Percentiles rank a stretch among this genome's conserved stretches.
phyloP scores from a whole-genome alignment of 1,140 invertebrate genomes.

The Formica exsecta region DNA sequence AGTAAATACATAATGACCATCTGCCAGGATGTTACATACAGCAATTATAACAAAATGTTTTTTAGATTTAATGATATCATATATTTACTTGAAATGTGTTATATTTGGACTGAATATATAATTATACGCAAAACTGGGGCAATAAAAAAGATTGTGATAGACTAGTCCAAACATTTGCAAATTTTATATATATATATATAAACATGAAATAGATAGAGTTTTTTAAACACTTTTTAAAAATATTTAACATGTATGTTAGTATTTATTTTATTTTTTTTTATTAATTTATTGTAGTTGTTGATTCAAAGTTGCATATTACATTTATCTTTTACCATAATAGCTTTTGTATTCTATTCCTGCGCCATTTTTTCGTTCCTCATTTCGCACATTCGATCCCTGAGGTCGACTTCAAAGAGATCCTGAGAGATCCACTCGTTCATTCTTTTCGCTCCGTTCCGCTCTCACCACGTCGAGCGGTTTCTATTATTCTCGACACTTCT shows the following conservation, averaged over 20 bases:
- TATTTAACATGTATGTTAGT: neutral
- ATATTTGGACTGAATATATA: neutral
- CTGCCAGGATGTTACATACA: neutral
- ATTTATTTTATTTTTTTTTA: neutral
- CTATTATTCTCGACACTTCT: constrained; percentile 57
- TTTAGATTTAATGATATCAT: neutral
- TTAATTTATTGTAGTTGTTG: neutral
- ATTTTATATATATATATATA: neutral
- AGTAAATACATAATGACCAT: neutral
- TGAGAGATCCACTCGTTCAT: constrained; percentile 43
- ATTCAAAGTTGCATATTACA: constrained; percentile 14
- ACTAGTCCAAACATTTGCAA: neutral
- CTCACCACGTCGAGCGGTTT: constrained; percentile 41
- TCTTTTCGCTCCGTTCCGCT: constrained; percentile 28
- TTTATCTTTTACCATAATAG: neutral
- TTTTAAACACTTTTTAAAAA: neutral
- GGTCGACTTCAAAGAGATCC: constrained; percentile 51
- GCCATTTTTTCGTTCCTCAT: constrained; percentile 27
- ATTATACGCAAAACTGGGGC: neutral
- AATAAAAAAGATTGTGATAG: neutral
- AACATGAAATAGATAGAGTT: neutral
- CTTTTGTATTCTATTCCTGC: constrained; percentile 22
- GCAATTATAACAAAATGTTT: neutral
- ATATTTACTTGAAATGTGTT: neutral
- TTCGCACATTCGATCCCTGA: constrained; percentile 17